Conservation (phyloP, 2,113 vertebrate genomes). For the Gobius niger region DNA sequence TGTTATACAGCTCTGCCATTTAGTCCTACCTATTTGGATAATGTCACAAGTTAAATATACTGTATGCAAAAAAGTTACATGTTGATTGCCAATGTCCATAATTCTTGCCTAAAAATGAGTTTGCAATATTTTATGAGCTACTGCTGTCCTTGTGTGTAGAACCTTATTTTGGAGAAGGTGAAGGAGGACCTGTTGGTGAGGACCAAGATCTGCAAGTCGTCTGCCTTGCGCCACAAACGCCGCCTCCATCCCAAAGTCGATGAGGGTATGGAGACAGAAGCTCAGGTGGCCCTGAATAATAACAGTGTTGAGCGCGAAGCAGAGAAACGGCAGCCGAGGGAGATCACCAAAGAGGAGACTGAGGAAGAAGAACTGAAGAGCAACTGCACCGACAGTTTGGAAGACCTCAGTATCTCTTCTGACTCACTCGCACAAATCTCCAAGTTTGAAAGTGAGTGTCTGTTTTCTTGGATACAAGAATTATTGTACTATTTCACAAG, state of each 20-base stretch:
- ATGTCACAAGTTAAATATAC: too few species aligned
- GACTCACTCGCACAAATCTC: constrained; percentile 59
- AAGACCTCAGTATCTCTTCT: constrained; percentile 39
- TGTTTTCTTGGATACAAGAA: not conserved
- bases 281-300: constrained; percentile 43
- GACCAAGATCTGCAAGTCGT: constrained; percentile 78
- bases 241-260: constrained; percentile 16
- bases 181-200: constrained; percentile 78
- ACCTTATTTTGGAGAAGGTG: constrained; percentile 84
- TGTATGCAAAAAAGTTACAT: too few species aligned
- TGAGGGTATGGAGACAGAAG: constrained; percentile 21
- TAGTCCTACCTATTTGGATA: too few species aligned
- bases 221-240: constrained; percentile 74
- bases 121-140: not conserved
- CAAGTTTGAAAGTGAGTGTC: constrained; percentile 85
- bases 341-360: not conserved
- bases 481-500: too few species aligned
- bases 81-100: too few species aligned
- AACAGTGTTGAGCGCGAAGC: constrained; percentile 28
- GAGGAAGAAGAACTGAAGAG: constrained; percentile 3
- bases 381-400: constrained; percentile 7
- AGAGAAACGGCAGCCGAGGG: constrained; percentile 30
- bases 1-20: too few species aligned
- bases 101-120: not conserved
- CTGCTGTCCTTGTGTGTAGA: constrained; percentile 62